phyloP scores from a whole-genome alignment of 2,888 invertebrate species.

The Mythimna lalbum region DNA sequence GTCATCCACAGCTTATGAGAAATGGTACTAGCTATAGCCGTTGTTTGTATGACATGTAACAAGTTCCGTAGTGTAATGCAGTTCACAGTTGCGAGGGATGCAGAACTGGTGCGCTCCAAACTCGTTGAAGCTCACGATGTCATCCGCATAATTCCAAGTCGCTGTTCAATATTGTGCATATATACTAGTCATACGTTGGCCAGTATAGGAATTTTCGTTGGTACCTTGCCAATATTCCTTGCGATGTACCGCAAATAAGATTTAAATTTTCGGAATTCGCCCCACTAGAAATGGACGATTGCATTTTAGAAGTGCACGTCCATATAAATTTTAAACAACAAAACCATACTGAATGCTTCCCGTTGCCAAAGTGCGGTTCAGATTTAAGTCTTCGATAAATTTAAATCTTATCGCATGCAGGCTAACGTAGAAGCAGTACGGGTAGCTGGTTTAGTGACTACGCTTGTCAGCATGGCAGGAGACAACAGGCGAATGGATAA shows the following conservation, averaged over 20 bases:
- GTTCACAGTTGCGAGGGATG: constrained; percentile 68
- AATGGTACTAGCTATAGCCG: constrained; percentile 69
- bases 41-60: constrained; percentile 73
- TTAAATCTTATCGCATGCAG: constrained; percentile 90
- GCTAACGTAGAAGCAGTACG: constrained; percentile 96
- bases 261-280: constrained; percentile 85
- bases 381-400: constrained; percentile 81
- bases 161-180: constrained; percentile 75
- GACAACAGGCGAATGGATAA: constrained; percentile 90
- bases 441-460: constrained; percentile 95
- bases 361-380: constrained; percentile 65
- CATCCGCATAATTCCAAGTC: constrained; percentile 75
- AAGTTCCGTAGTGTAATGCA: constrained; percentile 76
- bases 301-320: constrained; percentile 68
- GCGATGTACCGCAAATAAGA: constrained; percentile 84
- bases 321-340: constrained; percentile 63
- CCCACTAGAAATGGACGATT: constrained; percentile 69
- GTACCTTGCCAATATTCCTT: constrained; percentile 80
- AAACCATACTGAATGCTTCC: constrained; percentile 57
- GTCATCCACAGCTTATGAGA: constrained; percentile 77
- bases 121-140: constrained; percentile 76
- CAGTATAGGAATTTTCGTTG: constrained; percentile 76
- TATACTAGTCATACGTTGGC: constrained; percentile 72
- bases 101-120: constrained; percentile 70
- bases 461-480: constrained; percentile 95